Evolutionary conservation across 64 coral and sea anemone species (phyloP), one percentile per base, ranked within the genome.

Genomic region (Trachythela sp.): DNA sequence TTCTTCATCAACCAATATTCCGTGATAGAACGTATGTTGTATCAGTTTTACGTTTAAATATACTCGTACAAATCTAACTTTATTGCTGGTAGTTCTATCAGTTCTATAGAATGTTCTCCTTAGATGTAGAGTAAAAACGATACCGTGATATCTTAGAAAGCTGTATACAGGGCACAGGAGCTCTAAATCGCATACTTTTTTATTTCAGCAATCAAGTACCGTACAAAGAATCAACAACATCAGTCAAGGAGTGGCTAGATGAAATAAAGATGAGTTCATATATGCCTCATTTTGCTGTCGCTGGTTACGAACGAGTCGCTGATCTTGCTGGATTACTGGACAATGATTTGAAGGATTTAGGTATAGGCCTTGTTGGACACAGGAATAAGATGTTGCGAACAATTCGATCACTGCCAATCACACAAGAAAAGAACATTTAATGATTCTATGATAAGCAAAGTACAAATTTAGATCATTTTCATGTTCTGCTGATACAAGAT

Each of bases 201-300:
- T 64, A 18, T 64, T 26, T 14, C 24, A 64, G 56, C 20, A n/a
- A 20, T 20, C 8, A 27, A 0, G 56, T 9, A 2, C 20, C 20
- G 26, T n/a, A 8, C 4, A 64, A 27, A 0, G 56, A 64, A n/a
- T 27, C 56, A n/a, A n/a, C 15, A 20, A 27, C 18, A 17, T 37
- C 33, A 9, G 30, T 80, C 34, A 37, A 80, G 75, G 75, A 80
- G 15, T 80, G 75, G 75, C 37, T 80, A 29, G 20, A 20, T 0
- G 75, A 80, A 2, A 80, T 80, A 35, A 80, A 80, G 9, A 80
- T 80, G 75, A 80, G 7, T 38, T 80, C 75, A 17, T 80, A 80
- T 80, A 22, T 80, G 4, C 31, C 75, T 36, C 75, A 80, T 36
- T 80, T 80, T 29, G 35, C 10, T 15, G 13, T 8, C 26, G 75